These are phyloP conservation scores for Drosophila prostipennis DNA, from an alignment of 2,888 invertebrate species.

Conservation along the genomic window DNA sequence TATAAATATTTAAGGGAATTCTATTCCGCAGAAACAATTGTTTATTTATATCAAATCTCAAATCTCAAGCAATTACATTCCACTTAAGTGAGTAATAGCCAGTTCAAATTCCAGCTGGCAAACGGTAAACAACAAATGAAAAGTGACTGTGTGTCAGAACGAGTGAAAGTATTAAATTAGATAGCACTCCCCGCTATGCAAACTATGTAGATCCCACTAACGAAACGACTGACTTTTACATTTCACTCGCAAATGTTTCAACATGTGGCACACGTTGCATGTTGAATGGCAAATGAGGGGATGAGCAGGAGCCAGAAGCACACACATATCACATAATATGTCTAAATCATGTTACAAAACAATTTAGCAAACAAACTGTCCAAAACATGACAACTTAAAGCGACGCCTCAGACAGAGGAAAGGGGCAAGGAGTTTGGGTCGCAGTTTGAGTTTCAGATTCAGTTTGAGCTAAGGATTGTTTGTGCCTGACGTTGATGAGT, in stretches of 20 bases:
- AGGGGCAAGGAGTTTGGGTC: background rate
- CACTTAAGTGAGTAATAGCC: too few species aligned
- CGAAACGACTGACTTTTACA: slow-evolving; percentile 36
- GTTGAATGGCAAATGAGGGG: slow-evolving; percentile 26
- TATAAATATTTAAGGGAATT: too few species aligned
- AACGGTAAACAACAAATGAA: slow-evolving; percentile 7
- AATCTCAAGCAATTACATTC: too few species aligned
- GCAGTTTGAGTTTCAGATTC: background rate
- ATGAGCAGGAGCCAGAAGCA: background rate
- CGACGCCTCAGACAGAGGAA: slow-evolving; percentile 61
- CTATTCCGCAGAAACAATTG: too few species aligned
- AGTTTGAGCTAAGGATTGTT: slow-evolving; percentile 3
- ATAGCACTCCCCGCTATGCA: slow-evolving; percentile 5
- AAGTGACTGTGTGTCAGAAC: slow-evolving; percentile 11
- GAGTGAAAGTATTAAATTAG: slow-evolving; percentile 19
- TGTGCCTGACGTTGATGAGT: slow-evolving; percentile 71
- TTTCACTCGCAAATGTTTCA: slow-evolving; percentile 26
- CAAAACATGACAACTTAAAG: slow-evolving; percentile 81
- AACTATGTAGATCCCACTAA: slow-evolving; percentile 19
- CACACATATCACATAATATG: slow-evolving; percentile 67
- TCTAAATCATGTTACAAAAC: slow-evolving; percentile 80
- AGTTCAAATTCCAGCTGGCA: background rate
- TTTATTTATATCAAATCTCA: too few species aligned
- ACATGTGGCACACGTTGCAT: slow-evolving; percentile 33
- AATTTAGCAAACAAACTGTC: slow-evolving; percentile 82